Conservation (phyloP, 1,140 invertebrate genomes). For the Pseudomyrmex cubaensis region DNA sequence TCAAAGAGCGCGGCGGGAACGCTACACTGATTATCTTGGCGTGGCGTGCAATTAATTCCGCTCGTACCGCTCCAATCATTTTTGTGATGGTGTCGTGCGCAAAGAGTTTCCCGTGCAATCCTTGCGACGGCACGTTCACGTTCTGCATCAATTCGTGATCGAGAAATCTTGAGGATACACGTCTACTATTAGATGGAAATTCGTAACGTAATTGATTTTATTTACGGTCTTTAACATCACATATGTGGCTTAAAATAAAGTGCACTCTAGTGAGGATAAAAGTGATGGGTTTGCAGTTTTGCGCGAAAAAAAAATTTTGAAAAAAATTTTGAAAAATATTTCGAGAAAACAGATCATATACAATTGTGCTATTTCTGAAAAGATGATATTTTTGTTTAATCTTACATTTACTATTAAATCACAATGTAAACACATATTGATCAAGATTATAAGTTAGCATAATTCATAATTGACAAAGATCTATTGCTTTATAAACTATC, state of each 20-base stretch:
- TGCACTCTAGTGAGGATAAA: neutral
- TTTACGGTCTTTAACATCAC: neutral
- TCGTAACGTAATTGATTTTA: constrained; percentile 11
- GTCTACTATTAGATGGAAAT: constrained; percentile 11
- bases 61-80: constrained; percentile 7
- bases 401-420: constrained; percentile 15
- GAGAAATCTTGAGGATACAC: constrained; percentile 13
- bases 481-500: constrained; percentile 34
- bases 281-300: neutral
- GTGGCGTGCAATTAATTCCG: constrained; percentile 31
- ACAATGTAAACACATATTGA: neutral
- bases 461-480: constrained; percentile 14
- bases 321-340: constrained; percentile 4
- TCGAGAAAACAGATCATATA: neutral
- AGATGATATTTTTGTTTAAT: neutral
- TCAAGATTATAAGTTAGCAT: neutral
- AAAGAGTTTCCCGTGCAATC: neutral
- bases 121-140: constrained; percentile 21
- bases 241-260: neutral
- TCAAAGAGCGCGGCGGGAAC: neutral
- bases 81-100: neutral
- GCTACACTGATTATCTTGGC: constrained; percentile 21
- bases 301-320: neutral
- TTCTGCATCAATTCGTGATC: neutral
- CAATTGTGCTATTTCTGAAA: neutral